These are phyloP conservation scores for Drosophila atripex DNA, from an alignment of 2,888 invertebrate species.

Conservation along the genomic window DNA sequence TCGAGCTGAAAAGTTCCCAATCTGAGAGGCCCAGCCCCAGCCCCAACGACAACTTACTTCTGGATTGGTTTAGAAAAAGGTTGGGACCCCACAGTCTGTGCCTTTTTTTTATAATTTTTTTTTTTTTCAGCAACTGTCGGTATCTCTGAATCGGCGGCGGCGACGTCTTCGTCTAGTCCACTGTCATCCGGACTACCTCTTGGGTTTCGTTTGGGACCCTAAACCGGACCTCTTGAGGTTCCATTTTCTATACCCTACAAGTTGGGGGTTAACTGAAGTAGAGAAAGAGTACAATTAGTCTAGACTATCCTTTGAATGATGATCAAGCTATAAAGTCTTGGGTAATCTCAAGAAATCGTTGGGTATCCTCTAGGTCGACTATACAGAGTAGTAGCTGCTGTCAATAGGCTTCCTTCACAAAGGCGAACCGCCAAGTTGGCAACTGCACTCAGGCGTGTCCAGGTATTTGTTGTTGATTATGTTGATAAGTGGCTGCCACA, in stretches of 20 bases:
- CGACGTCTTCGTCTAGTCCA: conserved; percentile 33
- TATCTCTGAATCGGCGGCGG: conserved; percentile 51
- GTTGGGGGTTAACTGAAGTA: too few relatives aligned
- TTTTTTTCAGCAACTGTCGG: conserved; percentile 30
- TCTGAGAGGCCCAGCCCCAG: conserved; percentile 21
- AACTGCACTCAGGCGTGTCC: conserved; percentile 75
- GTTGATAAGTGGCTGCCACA: conserved; percentile 77
- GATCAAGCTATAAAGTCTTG: too few relatives aligned
- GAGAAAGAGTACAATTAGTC: too few relatives aligned
- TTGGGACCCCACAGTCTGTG: conserved; percentile 66
- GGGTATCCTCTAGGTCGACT: conserved; percentile 18
- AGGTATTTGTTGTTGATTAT: conserved; percentile 78
- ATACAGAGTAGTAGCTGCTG: conserved; percentile 43
- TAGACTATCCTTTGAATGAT: too few relatives aligned
- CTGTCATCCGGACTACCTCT: conserved; percentile 22
- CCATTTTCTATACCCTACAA: neutral
- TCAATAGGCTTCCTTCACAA: conserved; percentile 63
- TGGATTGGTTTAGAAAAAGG: conserved; percentile 35
- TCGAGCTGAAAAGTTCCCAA: conserved; percentile 36
- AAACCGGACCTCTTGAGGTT: neutral
- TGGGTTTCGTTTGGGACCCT: conserved; percentile 34
- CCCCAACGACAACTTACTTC: conserved; percentile 44
- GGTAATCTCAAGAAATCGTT: too few relatives aligned
- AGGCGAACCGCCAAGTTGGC: conserved; percentile 45
- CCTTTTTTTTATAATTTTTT: neutral